Percentiles rank a stretch among this genome's conserved stretches.
These are phyloP conservation scores for Cyrtorhinus lividipennis DNA, from an alignment of 1,140 invertebrate species.

Conservation along the genomic window DNA sequence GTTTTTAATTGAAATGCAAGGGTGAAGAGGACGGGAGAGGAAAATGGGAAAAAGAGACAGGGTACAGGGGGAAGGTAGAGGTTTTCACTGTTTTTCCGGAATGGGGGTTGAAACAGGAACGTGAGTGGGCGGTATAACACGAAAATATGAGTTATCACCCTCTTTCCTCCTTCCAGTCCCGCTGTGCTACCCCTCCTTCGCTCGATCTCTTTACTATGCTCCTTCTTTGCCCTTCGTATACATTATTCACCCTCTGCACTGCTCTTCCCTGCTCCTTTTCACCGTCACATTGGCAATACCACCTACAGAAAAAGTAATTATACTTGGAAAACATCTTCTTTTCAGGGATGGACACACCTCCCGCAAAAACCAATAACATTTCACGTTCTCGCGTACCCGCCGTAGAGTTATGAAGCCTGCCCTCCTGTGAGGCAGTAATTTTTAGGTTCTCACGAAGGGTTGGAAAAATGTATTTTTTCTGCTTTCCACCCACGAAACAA, in stretches of 20 bases:
- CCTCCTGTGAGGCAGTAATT: too few relatives aligned
- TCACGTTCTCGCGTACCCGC: too few relatives aligned
- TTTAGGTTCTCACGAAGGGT: too few relatives aligned
- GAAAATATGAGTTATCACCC: background rate
- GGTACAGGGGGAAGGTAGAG: background rate
- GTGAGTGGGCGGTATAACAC: background rate
- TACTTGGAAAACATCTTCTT: background rate
- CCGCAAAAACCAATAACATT: background rate
- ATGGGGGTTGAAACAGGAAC: background rate
- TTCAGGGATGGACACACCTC: background rate
- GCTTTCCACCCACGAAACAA: too few relatives aligned
- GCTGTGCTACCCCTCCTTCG: too few relatives aligned
- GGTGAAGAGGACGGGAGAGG: background rate
- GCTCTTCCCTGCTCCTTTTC: background rate
- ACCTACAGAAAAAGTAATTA: background rate
- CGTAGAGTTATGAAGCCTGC: background rate
- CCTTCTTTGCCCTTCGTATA: background rate
- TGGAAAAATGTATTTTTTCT: too few relatives aligned
- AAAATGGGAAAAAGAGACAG: too few relatives aligned
- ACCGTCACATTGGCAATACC: background rate
- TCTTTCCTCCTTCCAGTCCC: background rate
- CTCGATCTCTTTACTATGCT: background rate
- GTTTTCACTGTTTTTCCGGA: background rate
- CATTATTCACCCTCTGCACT: background rate
- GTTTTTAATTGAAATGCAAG: slow-evolving; percentile 3